phyloP scores from a whole-genome alignment of 2,888 invertebrate species.

The Mesodorylaimus sp. region DNA sequence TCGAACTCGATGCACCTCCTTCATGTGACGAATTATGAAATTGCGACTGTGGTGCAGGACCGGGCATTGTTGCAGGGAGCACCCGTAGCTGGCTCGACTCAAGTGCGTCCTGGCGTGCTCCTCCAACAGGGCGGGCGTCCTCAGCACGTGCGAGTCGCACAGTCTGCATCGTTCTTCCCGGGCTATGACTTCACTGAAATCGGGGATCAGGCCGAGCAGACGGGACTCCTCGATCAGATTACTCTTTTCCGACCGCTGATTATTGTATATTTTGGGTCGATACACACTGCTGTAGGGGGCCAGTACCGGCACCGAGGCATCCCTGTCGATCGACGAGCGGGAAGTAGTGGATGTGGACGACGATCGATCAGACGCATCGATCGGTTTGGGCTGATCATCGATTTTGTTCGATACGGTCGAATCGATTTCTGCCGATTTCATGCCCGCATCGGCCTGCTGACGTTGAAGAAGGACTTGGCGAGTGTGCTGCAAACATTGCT shows the following conservation, averaged over 20 bases:
- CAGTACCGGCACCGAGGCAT: neutral
- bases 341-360: no score
- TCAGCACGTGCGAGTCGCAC: slow-evolving; percentile 11
- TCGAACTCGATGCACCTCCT: slow-evolving; percentile 7
- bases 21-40: slow-evolving; percentile 8
- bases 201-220: slow-evolving; percentile 12
- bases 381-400: no score
- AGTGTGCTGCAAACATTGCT: slow-evolving; percentile 15
- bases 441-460: no score
- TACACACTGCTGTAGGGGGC: slow-evolving; percentile 7
- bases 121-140: slow-evolving; percentile 10
- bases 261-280: slow-evolving; percentile 14
- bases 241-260: slow-evolving; percentile 12
- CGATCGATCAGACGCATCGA: no score
- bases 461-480: slow-evolving; percentile 11
- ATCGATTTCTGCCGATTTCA: neutral
- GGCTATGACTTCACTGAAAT: slow-evolving; percentile 11
- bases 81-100: slow-evolving; percentile 5
- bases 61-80: slow-evolving; percentile 11
- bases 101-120: slow-evolving; percentile 14
- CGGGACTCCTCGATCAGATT: slow-evolving; percentile 14
- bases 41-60: slow-evolving; percentile 10
- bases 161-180: slow-evolving; percentile 11
- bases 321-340: neutral
- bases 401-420: no score